Evolutionary conservation across 2,888 invertebrate genomes (phyloP).

Genomic region (Nomada flava): DNA sequence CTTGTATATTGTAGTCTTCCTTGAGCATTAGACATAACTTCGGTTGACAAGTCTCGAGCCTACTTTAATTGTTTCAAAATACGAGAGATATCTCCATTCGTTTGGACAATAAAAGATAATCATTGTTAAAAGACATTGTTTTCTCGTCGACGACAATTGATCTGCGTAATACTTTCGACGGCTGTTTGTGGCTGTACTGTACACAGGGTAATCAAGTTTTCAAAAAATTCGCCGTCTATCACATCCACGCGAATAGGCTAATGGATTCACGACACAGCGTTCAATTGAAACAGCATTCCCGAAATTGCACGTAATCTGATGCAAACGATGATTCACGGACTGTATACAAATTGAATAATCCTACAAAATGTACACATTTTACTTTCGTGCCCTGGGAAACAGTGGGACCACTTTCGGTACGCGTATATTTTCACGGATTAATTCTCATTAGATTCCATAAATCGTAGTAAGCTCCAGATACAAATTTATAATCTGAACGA

Average conservation of each 20-base stretch:
- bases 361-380: constrained; percentile 43
- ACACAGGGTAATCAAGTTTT: constrained; percentile 65
- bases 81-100: background rate
- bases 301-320: constrained; percentile 64
- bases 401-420: constrained; percentile 1
- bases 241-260: constrained; percentile 41
- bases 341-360: constrained; percentile 53
- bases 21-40: too few relatives aligned
- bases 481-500: too few relatives aligned
- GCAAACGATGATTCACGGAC: constrained; percentile 55
- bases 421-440: constrained; percentile 11
- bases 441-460: background rate
- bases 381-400: constrained; percentile 16
- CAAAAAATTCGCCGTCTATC: constrained; percentile 62
- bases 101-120: constrained; percentile 15
- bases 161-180: constrained; percentile 45
- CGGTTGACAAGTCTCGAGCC: too few relatives aligned
- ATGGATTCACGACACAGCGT: constrained; percentile 52
- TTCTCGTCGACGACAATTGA: constrained; percentile 31
- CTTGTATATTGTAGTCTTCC: too few relatives aligned
- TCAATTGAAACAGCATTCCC: constrained; percentile 60
- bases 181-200: constrained; percentile 25
- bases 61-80: too few relatives aligned
- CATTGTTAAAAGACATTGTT: constrained; percentile 5
- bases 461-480: constrained; percentile 8